Evolutionary conservation across 2,888 invertebrate species (phyloP).

Genomic region (Synanthedon vespiformis): DNA sequence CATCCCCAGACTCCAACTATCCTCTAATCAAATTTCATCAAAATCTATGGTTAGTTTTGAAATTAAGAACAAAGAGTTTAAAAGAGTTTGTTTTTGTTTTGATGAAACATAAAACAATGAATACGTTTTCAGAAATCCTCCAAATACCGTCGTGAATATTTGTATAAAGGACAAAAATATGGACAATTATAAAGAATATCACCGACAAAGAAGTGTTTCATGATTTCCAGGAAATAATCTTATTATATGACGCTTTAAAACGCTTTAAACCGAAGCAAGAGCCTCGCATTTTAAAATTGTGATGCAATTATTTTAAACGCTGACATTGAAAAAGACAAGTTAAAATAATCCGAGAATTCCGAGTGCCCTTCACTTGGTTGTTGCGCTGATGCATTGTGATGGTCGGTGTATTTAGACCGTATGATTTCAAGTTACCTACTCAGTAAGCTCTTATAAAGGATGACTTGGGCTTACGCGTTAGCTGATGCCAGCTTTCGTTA

Average conservation of each 20-base stretch:
- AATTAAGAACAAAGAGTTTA: no score
- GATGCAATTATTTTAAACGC: slow-evolving; percentile 71
- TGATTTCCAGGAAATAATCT: slow-evolving; percentile 64
- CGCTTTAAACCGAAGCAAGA: slow-evolving; percentile 55
- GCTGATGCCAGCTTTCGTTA: not conserved
- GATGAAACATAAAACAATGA: no score
- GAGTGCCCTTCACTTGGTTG: slow-evolving; percentile 60
- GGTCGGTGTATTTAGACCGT: slow-evolving; percentile 59
- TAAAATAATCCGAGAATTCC: slow-evolving; percentile 68
- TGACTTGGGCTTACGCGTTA: slow-evolving; percentile 13
- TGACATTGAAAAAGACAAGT: slow-evolving; percentile 70
- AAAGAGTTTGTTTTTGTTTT: no score
- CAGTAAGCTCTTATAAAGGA: slow-evolving; percentile 31
- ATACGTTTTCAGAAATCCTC: no score
- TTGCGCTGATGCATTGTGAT: slow-evolving; percentile 64
- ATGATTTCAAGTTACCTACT: slow-evolving; percentile 42
- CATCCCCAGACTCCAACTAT: no score
- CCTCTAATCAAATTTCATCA: no score
- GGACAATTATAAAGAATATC: not conserved
- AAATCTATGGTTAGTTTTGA: no score
- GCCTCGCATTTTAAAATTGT: slow-evolving; percentile 66
- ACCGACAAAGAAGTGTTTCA: slow-evolving; percentile 42
- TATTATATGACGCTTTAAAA: slow-evolving; percentile 54
- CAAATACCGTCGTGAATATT: no score
- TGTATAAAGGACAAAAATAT: not conserved